These are phyloP conservation scores for Sarcoramphus papa DNA, from an alignment of 2,797 vertebrate species.

Conservation along the genomic window DNA sequence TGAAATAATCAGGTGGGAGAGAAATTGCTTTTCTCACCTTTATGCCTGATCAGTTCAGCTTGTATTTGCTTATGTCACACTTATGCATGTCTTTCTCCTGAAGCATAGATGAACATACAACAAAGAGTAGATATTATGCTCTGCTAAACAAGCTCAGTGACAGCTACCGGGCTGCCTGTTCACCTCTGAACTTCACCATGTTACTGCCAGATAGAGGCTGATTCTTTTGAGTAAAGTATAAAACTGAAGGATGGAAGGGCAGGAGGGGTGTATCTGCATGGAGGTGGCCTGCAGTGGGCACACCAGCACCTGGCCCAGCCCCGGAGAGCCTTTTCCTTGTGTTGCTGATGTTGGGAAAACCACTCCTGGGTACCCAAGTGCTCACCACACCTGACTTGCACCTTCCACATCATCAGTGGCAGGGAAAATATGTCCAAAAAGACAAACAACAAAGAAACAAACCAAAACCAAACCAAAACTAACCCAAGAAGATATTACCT, in stretches of 20 bases:
- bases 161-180: neutral
- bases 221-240: neutral
- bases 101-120: neutral
- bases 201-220: neutral
- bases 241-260: neutral
- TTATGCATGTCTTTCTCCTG: neutral
- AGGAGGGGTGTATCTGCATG: neutral
- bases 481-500: neutral
- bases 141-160: neutral
- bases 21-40: neutral
- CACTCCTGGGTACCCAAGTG: neutral
- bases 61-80: neutral
- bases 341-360: neutral
- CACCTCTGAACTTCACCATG: neutral
- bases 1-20: neutral
- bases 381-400: neutral
- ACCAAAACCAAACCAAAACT: neutral
- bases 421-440: neutral
- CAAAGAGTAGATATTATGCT: neutral
- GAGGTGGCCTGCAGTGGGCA: neutral
- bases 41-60: neutral
- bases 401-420: neutral
- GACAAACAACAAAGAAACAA: neutral
- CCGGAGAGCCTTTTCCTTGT: neutral
- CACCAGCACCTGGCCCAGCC: neutral